A percentile compares a stretch with the other conserved stretches of the same genome.
Conservation (phyloP, 2,797 vertebrate species). For the Hippopotamyrus pictus region DNA sequence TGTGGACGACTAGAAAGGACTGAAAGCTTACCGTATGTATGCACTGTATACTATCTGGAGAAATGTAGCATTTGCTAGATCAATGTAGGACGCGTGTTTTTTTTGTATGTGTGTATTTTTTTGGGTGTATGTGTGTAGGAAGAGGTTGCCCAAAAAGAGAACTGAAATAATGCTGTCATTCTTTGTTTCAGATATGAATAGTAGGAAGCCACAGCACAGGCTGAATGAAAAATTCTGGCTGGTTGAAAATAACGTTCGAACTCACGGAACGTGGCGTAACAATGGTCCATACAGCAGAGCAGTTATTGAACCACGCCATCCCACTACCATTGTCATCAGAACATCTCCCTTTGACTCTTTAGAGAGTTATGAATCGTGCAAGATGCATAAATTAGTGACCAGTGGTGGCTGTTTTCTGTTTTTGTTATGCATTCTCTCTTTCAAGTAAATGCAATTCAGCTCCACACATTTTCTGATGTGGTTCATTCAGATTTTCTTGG, state of each 20-base stretch:
- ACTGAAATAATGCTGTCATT: conserved; percentile 80
- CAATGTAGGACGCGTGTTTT: conserved; percentile 18
- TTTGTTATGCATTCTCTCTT: background rate
- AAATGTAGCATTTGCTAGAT: background rate
- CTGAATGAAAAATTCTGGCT: conserved; percentile 75
- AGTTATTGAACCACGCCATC: conserved; percentile 45
- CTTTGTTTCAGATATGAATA: conserved; percentile 79
- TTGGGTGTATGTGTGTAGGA: conserved; percentile 38
- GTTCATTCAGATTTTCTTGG: background rate
- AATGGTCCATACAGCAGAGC: conserved; percentile 63
- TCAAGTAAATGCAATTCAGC: background rate
- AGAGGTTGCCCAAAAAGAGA: conserved; percentile 76
- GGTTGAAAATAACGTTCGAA: conserved; percentile 71
- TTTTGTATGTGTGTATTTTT: conserved; percentile 36
- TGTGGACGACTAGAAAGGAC: background rate
- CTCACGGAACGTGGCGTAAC: conserved; percentile 73
- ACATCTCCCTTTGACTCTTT: background rate
- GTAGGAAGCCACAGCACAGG: conserved; percentile 75
- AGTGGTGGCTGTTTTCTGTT: background rate
- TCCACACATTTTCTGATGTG: background rate
- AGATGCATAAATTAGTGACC: background rate
- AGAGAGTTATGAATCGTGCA: background rate
- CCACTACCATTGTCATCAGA: conserved; percentile 25
- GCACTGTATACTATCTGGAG: background rate
- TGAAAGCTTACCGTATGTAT: background rate